Conservation (phyloP, 1,140 invertebrate species). For the Drosophila ogumai region DNA sequence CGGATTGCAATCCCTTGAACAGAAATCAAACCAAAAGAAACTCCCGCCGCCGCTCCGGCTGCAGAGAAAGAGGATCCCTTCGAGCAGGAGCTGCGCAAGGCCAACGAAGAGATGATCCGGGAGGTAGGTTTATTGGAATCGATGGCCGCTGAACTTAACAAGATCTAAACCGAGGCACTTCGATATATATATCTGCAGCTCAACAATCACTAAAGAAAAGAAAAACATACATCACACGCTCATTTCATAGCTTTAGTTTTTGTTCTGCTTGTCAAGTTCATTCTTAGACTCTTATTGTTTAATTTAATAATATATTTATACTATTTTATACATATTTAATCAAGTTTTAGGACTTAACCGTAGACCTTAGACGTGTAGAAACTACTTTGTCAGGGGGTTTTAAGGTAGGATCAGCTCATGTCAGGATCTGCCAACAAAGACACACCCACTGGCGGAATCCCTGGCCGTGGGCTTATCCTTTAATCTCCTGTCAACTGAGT, state of each 20-base stretch:
- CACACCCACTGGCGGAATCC: conserved; percentile 28
- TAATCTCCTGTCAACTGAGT: conserved; percentile 18
- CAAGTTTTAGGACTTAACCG: conserved; percentile 13
- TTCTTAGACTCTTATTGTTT: conserved; percentile 36
- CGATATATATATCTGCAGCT: conserved; percentile 53
- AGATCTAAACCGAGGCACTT: conserved; percentile 13
- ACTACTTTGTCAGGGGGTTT: conserved; percentile 5
- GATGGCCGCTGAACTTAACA: not conserved
- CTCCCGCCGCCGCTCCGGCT: conserved; percentile 44
- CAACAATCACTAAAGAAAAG: conserved; percentile 70
- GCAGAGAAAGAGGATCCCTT: conserved; percentile 64
- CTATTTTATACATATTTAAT: conserved; percentile 15
- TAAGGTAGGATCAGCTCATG: not conserved
- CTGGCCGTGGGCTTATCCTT: not conserved
- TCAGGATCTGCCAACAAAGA: conserved; percentile 10
- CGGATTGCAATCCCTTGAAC: conserved; percentile 2
- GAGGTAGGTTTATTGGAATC: conserved; percentile 62
- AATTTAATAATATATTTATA: conserved; percentile 19
- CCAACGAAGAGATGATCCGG: conserved; percentile 81
- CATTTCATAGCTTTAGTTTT: conserved; percentile 70
- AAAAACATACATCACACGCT: conserved; percentile 40
- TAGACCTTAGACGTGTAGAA: conserved; percentile 9
- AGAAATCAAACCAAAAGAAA: conserved; percentile 81
- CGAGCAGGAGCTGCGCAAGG: conserved; percentile 78
- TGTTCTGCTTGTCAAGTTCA: conserved; percentile 56